Evolutionary conservation across 2,888 invertebrate species (phyloP), one percentile per base, ranked within the genome.

Genomic region (Peribatodes rhomboidaria): DNA sequence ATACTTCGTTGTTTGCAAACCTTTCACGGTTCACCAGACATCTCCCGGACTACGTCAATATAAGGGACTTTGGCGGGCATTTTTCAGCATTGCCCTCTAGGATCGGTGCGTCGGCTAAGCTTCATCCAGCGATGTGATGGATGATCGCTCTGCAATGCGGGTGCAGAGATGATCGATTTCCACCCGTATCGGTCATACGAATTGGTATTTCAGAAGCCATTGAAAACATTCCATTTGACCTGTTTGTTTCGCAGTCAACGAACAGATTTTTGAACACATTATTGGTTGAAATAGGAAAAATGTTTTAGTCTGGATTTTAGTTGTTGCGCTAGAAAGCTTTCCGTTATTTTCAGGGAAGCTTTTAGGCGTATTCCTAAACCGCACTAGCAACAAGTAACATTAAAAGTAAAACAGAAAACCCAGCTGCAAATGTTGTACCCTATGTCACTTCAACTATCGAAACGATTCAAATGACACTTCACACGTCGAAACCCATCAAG

Each of bases 11-110:
- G 11, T 18, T 20, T 13, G n/a, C 6, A 27, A 9, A 22, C 16
- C 44, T 53, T 35, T 13, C 33, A 10, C n/a, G 39, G 13, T 2
- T 41, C 22, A 9, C 18, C 16, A 6, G 37, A 11, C 1, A 9
- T 4, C 52, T 65, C 60, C 14, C 16, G 0, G 16, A 2, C 60
- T 56, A 65, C 16, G 22, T 46, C 52, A 65, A 65, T 65, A 61
- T 52, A 61, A 39, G 59, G 69, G 66, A 66, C 63, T 67, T 63
- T 65, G 50, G 61, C 41, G 41, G 57, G 52, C 57, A 73, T 73
- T 71, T 73, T 73, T 73, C 71, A 73, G 57, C 50, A 52, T 53
- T 65, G 60, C 52, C 65, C 46, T 60, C 46, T 31, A 65, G 60
- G 52, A 50, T 56, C 14, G 44, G 60, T 56, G 56, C 52, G 46